Evolutionary conservation across 1,140 invertebrate genomes (phyloP).

Genomic region (Chrysoperla carnea): DNA sequence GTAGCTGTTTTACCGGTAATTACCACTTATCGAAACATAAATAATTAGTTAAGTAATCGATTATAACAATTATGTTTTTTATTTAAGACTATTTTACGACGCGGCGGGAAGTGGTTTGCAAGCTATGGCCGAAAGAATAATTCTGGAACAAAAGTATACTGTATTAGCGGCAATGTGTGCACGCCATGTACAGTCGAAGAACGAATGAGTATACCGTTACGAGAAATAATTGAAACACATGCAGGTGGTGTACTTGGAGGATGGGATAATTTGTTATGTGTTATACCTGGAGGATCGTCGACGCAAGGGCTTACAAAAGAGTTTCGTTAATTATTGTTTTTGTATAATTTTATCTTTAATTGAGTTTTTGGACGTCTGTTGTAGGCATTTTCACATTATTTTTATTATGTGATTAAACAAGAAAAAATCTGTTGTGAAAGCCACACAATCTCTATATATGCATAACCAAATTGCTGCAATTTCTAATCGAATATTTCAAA

Average conservation of each 20-base stretch:
- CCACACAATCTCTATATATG: no score
- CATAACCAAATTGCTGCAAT: no score
- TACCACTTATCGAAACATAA: background rate
- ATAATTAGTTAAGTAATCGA: background rate
- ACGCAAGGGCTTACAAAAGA: slow-evolving; percentile 50
- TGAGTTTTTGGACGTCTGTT: no score
- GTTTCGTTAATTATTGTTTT: no score
- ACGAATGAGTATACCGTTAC: slow-evolving; percentile 29
- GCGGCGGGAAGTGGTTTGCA: slow-evolving; percentile 59
- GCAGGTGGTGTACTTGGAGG: slow-evolving; percentile 52
- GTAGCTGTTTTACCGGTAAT: background rate
- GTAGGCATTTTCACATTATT: no score
- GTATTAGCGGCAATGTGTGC: slow-evolving; percentile 63
- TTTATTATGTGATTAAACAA: no score
- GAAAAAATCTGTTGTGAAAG: no score
- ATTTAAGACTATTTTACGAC: slow-evolving; percentile 44
- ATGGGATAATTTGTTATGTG: slow-evolving; percentile 54
- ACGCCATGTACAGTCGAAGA: slow-evolving; percentile 62
- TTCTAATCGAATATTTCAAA: no score
- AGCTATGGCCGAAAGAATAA: slow-evolving; percentile 53
- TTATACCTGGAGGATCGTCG: slow-evolving; percentile 59
- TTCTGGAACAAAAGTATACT: slow-evolving; percentile 59
- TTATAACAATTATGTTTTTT: no score
- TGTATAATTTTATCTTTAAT: background rate
- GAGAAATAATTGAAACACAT: slow-evolving; percentile 48